Evolutionary conservation across 1,140 invertebrate genomes (phyloP).

Genomic region (Drosophila nasuta): DNA sequence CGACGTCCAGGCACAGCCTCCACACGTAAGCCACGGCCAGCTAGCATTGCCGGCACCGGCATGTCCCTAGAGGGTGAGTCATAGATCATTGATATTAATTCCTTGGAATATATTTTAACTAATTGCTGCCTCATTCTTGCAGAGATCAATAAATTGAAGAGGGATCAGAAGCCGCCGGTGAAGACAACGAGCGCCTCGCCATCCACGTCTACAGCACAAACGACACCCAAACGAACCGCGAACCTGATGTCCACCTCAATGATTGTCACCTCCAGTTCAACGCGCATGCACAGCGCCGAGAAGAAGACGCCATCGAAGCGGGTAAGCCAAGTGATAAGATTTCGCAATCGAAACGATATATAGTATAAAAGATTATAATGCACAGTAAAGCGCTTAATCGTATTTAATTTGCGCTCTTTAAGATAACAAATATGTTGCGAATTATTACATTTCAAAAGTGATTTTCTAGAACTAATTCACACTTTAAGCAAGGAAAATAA

Average conservation of each 20-base stretch:
- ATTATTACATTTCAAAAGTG: too few species aligned
- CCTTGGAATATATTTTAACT: too few species aligned
- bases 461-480: too few species aligned
- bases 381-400: too few species aligned
- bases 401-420: too few species aligned
- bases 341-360: too few species aligned
- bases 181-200: slow-evolving; percentile 72
- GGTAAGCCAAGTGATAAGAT: slow-evolving; percentile 74
- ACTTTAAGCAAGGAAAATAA: too few species aligned
- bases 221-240: slow-evolving; percentile 82
- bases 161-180: slow-evolving; percentile 77
- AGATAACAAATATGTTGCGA: too few species aligned
- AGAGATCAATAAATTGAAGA: slow-evolving; percentile 82
- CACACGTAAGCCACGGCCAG: slow-evolving; percentile 87
- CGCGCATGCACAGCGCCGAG: slow-evolving; percentile 84
- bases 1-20: slow-evolving; percentile 65
- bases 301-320: slow-evolving; percentile 86
- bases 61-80: slow-evolving; percentile 87
- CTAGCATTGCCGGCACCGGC: slow-evolving; percentile 94
- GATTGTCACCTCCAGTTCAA: slow-evolving; percentile 79
- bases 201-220: slow-evolving; percentile 77
- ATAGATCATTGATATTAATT: too few species aligned
- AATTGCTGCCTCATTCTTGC: not conserved
- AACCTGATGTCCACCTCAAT: slow-evolving; percentile 83
- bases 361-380: too few species aligned